Evolutionary conservation across 1,140 invertebrate species (phyloP).

Genomic region (Mylabris phalerata): DNA sequence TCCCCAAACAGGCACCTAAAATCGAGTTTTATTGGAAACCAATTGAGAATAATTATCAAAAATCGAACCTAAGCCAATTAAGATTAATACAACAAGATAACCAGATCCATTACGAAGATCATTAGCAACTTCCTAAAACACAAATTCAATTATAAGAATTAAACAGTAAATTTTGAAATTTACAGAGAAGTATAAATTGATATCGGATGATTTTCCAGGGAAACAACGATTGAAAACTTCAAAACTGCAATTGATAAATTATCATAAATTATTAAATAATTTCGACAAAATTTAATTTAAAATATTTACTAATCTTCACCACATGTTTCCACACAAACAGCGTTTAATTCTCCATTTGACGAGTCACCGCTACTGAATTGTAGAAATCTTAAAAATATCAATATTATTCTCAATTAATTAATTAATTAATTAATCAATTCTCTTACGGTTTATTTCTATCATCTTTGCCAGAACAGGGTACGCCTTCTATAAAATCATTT

Average conservation of each 20-base stretch:
- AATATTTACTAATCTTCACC: background rate
- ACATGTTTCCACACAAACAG: background rate
- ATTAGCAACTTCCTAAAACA: background rate
- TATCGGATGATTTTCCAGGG: background rate
- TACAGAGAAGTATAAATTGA: background rate
- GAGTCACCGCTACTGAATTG: background rate
- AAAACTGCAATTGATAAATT: background rate
- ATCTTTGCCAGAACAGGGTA: conserved; percentile 20
- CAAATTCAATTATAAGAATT: too few relatives aligned
- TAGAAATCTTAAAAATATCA: background rate
- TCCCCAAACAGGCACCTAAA: conserved; percentile 51
- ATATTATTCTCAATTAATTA: background rate
- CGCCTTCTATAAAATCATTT: conserved; percentile 15
- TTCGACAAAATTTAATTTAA: background rate
- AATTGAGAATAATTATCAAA: background rate
- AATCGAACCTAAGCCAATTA: background rate
- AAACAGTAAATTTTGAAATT: background rate
- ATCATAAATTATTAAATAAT: background rate
- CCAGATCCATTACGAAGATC: conserved; percentile 3
- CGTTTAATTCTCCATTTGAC: background rate
- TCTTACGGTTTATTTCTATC: conserved; percentile 17
- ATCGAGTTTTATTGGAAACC: conserved; percentile 19
- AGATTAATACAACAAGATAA: background rate
- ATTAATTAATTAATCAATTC: background rate
- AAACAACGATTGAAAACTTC: background rate